Evolutionary conservation across 2,888 invertebrate genomes (phyloP).

Genomic region (Ormyrus thymus): DNA sequence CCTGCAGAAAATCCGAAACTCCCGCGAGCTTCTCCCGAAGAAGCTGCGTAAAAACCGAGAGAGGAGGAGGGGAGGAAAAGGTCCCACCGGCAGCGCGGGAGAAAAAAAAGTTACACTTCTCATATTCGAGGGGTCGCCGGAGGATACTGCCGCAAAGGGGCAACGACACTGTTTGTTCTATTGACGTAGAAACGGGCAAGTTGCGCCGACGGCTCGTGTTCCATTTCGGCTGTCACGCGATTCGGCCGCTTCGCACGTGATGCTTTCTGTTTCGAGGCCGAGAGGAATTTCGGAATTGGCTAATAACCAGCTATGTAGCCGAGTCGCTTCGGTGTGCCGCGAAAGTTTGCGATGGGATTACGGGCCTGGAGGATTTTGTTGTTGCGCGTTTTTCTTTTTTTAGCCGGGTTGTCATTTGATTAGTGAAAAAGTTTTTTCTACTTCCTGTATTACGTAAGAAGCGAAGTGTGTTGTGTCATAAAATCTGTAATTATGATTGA

Average conservation of each 20-base stretch:
- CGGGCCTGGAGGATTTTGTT: too few relatives aligned
- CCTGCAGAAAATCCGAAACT: not conserved
- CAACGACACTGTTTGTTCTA: slow-evolving; percentile 9
- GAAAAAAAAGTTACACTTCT: not conserved
- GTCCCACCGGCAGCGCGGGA: not conserved
- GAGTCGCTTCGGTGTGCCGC: too few relatives aligned
- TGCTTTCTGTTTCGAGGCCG: not conserved
- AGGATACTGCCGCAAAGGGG: not conserved
- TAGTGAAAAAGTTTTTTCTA: too few relatives aligned
- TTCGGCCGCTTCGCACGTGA: not conserved
- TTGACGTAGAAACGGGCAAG: not conserved
- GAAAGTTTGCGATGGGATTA: too few relatives aligned
- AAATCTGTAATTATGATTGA: too few relatives aligned
- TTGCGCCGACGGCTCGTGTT: not conserved
- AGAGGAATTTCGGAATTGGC: not conserved
- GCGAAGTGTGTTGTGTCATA: too few relatives aligned
- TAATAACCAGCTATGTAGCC: too few relatives aligned
- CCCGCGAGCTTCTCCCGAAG: not conserved
- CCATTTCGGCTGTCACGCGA: not conserved
- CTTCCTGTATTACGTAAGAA: too few relatives aligned
- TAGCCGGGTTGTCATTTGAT: too few relatives aligned
- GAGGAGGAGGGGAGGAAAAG: not conserved
- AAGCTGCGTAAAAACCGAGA: not conserved
- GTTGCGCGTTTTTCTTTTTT: too few relatives aligned
- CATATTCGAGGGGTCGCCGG: not conserved